Evolutionary conservation across 1,140 invertebrate genomes (phyloP), one percentile per base, ranked within the genome.

Genomic region (Cyrtorhinus lividipennis): DNA sequence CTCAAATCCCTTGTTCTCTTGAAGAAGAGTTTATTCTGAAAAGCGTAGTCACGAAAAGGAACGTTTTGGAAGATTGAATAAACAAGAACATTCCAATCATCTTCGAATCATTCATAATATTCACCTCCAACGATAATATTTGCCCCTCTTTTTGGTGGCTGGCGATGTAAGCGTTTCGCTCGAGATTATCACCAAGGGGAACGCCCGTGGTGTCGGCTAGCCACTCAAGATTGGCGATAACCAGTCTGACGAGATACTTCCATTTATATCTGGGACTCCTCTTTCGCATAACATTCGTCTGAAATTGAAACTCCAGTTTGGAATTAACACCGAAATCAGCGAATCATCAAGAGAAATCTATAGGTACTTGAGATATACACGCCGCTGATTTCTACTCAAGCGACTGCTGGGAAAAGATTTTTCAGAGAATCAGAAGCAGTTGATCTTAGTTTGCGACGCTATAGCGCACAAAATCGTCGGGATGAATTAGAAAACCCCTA

Each of bases 1-100:
- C 58, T 59, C 5, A 30, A 5, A 2, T 59, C 58, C 27, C 27
- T 59, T 27, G 58, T 24, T 3, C 15, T 27, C 26, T 30, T 59
- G 24, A 59, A 59, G 27, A 59, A n/a, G 38, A 59, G 24, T 59
- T 59, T 59, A 30, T 59, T 26, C 58, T 59, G 18, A 59, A 59
- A 59, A 56, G 12, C 10, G n/a, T n/a, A n/a, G n/a, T n/a, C n/a
- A n/a, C n/a, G n/a, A n/a, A n/a, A n/a, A n/a, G n/a, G n/a, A n/a
- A n/a, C n/a, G n/a, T n/a, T n/a, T n/a, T n/a, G n/a, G n/a, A n/a
- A n/a, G n/a, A n/a, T n/a, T n/a, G n/a, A n/a, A n/a, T n/a, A n/a
- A n/a, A n/a, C n/a, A n/a, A n/a, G n/a, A n/a, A n/a, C n/a, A n/a
- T n/a, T n/a, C n/a, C n/a, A n/a, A n/a, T n/a, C n/a, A n/a, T n/a